These are phyloP conservation scores for Oplegnathus fasciatus DNA, from an alignment of 2,113 vertebrate species.

Conservation along the genomic window DNA sequence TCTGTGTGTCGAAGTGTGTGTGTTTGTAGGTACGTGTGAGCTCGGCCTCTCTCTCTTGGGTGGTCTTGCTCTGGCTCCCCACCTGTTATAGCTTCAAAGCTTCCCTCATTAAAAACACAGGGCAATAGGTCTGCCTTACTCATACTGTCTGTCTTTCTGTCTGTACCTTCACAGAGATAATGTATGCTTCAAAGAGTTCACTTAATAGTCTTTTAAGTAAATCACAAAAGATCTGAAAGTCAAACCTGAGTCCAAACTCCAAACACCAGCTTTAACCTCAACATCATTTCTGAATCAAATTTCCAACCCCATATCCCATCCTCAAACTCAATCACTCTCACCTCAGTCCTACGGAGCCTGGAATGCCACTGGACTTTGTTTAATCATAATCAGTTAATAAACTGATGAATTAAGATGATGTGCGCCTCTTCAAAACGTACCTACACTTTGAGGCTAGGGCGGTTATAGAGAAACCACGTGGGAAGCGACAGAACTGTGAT, in stretches of 20 bases:
- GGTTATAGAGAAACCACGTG: too few species aligned
- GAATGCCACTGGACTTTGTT: not conserved
- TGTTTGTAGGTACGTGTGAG: not conserved
- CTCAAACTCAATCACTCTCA: too few species aligned
- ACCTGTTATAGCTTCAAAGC: conserved; percentile 9
- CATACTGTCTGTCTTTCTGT: not conserved
- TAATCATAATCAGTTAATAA: not conserved
- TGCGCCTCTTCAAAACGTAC: too few species aligned
- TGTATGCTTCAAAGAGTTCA: not conserved
- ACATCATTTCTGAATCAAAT: not conserved
- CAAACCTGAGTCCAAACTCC: not conserved
- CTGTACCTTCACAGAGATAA: not conserved
- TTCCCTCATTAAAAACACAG: not conserved
- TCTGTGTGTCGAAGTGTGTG: not conserved
- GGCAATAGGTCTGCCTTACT: not conserved
- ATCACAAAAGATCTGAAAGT: not conserved
- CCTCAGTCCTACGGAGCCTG: not conserved
- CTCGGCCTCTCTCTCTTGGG: conserved; percentile 2
- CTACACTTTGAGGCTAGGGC: too few species aligned
- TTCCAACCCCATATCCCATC: not conserved
- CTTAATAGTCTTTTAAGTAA: not conserved
- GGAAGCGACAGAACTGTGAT: too few species aligned
- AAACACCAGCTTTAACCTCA: not conserved
- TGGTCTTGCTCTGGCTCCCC: not conserved
- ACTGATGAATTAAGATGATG: too few species aligned